Conservation (phyloP, 1,140 invertebrate genomes). For the Drosophila neocordata region DNA sequence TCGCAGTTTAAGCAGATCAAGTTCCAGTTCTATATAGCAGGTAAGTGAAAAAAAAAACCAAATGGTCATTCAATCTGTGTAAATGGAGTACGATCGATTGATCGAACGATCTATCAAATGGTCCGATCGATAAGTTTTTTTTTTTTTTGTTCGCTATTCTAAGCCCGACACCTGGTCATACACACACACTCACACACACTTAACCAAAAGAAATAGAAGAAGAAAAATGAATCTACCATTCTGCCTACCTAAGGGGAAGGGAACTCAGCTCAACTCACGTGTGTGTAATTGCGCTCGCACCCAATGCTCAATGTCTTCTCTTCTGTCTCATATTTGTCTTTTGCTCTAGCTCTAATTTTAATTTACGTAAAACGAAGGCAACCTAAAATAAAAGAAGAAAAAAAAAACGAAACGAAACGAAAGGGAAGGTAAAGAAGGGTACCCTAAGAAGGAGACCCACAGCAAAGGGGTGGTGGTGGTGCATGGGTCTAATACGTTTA, state of each 20-base stretch:
- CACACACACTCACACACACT: constrained; percentile 33
- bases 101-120: constrained; percentile 31
- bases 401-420: constrained; percentile 3
- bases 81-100: constrained; percentile 22
- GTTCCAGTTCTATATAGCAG: constrained; percentile 24
- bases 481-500: constrained; percentile 68
- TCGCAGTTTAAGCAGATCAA: constrained; percentile 46
- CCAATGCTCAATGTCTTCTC: constrained; percentile 32
- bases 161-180: constrained; percentile 56
- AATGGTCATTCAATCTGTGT: constrained; percentile 30
- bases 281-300: constrained; percentile 54
- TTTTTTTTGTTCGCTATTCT: constrained; percentile 21
- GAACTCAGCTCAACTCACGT: not conserved
- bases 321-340: constrained; percentile 52
- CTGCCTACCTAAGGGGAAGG: not conserved
- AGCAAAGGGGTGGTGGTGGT: constrained; percentile 70
- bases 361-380: constrained; percentile 49
- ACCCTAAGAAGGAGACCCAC: constrained; percentile 42
- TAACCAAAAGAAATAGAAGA: constrained; percentile 9
- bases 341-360: constrained; percentile 81
- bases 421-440: constrained; percentile 21
- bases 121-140: constrained; percentile 39
- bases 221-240: constrained; percentile 2
- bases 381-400: constrained; percentile 15
- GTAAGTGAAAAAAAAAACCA: not conserved